Base-by-base conservation (phyloP, 2,888 invertebrate genomes). In the Sarcophaga subvicina region DNA sequence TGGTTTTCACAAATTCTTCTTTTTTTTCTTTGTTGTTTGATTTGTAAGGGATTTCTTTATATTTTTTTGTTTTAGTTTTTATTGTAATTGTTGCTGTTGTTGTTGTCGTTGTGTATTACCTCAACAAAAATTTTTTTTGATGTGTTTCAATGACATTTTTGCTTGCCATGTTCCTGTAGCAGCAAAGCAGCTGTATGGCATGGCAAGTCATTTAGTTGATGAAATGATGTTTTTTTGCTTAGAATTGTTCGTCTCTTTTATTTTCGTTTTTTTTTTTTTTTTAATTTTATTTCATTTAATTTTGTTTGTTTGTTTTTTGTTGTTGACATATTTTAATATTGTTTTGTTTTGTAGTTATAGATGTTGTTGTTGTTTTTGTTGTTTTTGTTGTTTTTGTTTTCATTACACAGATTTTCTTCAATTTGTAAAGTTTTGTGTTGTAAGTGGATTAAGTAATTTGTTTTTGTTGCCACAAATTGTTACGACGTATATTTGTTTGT, bases 371-470 rank as follows among this genome's bases (percentile, higher is more conserved):
- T 67, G 72, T 64, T 66, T 20, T 20, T 78, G 54, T 17, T 47
- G 45, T 54, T 77, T 79, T 54, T 67, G 1, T 54, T 14, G 81
- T 45, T 78, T 25, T 17, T 47, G 6, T 54, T 77, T 79, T 54
- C 62, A 77, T 67, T 76, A 72, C 67, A 54, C 17, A 37, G 72
- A 67, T 78, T 78, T 81, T 75, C 84, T 76, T 81, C 79, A 87
- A 81, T 87, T 84, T 87, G 87, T 87, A 82, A 87, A 87, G 78
- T 87, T 87, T 84, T 37, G 6, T 10, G 37, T 37, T 81, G 83
- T 87, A 87, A 87, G 87, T 84, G 87, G 87, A 87, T 87, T 87
- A 87, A 87, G 87, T 81, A 87, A 87, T 87, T 87, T 84, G 75
- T 84, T 84, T 87, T 87, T 78, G 83, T 79, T 87, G 83, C 78